Conservation (phyloP, 2,113 vertebrate species). For the Atrichornis clamosus region DNA sequence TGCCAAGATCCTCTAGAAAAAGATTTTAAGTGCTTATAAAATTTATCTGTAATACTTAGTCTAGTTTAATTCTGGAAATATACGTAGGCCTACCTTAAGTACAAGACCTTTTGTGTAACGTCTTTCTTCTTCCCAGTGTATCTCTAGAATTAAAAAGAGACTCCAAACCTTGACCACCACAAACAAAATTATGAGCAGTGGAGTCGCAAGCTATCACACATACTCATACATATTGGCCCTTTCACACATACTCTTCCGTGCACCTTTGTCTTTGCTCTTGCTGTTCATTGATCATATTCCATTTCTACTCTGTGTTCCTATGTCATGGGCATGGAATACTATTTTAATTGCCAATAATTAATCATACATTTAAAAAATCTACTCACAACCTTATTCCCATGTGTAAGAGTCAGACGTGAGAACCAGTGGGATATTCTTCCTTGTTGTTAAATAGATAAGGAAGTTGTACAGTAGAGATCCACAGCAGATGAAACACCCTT, state of each 20-base stretch:
- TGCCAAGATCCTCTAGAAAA: not conserved
- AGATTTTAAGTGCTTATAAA: not conserved
- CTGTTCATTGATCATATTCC: not conserved
- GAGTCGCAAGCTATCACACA: not conserved
- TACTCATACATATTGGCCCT: too few relatives aligned
- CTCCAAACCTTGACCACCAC: not conserved
- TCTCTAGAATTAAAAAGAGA: not conserved
- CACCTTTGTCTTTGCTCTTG: not conserved
- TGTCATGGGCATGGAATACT: not conserved
- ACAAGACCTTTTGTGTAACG: not conserved
- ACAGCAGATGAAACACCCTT: not conserved
- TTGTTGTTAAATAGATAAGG: not conserved
- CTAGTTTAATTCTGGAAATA: not conserved
- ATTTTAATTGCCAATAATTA: not conserved
- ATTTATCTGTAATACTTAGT: not conserved
- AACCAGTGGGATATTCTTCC: not conserved
- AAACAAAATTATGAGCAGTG: not conserved
- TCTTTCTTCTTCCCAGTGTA: not conserved
- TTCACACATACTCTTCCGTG: not conserved
- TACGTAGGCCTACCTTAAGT: not conserved
- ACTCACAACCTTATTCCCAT: not conserved
- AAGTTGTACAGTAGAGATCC: not conserved
- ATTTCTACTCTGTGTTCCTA: not conserved
- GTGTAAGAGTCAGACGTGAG: not conserved
- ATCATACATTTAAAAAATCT: not conserved